Evolutionary conservation across 2,797 vertebrate genomes (phyloP), one percentile per base, ranked within the genome.

Genomic region (Nannoperca obscura): DNA sequence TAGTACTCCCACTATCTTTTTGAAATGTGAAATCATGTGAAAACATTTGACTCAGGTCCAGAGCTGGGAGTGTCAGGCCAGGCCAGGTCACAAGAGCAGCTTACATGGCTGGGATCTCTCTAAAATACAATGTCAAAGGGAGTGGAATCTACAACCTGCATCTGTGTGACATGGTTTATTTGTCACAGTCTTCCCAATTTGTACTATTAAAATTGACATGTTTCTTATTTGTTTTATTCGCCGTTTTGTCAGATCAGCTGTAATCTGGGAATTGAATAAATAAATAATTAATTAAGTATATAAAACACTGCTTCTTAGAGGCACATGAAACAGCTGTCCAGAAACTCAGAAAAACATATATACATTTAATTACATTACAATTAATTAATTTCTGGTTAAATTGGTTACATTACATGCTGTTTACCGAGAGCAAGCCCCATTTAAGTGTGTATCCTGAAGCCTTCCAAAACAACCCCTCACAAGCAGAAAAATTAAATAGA

Each of bases 31-130:
- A 27, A 27, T 27, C 24, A 27, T 27, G 24, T 27, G 24, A 27
- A 27, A 27, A 57, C 27, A 54, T 67, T 74, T 80, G 73, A 81
- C 71, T 71, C 53, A 36, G 63, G 34, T 57, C 75, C 65, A 68
- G 69, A 78, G 68, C 57, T 50, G 74, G 55, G 58, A 20, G 46
- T 22, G 61, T 64, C 47, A 47, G 60, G 69, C 49, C 60, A 14
- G 64, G 75, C 53, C 55, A 22, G 73, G 75, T 80, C 81, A 78
- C 65, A 52, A 71, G 70, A 85, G 60, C 52, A 64, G 74, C 76
- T 83, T 75, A 73, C 70, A 47, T 1, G 34, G 55, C 69, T 36
- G 24, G 30, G 42, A 82, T 80, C 67, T 49, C 63, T 64, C 40
- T 27, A 19, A 49, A 54, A 54, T 12, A 34, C 62, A 69, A 70